A percentile compares a stretch with the other conserved stretches of the same genome.
Conservation (phyloP, 2,113 vertebrate genomes). For the Butorides virescens region DNA sequence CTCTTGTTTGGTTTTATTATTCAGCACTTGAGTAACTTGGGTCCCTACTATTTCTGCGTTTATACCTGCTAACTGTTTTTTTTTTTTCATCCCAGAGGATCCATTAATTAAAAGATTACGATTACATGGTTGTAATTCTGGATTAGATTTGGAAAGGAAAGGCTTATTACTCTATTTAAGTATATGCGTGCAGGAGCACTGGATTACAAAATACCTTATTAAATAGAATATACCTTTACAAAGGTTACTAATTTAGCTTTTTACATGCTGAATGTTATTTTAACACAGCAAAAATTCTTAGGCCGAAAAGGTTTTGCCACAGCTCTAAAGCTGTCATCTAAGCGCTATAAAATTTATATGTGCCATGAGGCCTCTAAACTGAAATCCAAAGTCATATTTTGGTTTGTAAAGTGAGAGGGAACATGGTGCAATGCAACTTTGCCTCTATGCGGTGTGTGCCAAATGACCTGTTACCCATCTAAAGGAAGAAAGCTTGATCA, state of each 20-base stretch:
- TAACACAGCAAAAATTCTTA: not conserved
- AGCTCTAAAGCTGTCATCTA: not conserved
- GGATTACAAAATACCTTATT: not conserved
- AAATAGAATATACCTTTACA: not conserved
- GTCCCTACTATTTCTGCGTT: not conserved
- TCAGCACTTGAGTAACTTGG: not conserved
- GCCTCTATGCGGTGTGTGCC: rapidly evolving
- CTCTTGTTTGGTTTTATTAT: not conserved
- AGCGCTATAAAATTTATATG: not conserved
- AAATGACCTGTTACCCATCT: not conserved
- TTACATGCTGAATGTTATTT: not conserved
- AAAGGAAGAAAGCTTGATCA: not conserved
- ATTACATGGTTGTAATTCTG: not conserved
- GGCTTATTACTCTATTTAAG: not conserved
- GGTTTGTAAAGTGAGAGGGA: not conserved
- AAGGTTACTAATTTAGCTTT: not conserved
- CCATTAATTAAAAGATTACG: not conserved
- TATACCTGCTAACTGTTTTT: not conserved
- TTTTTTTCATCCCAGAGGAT: not conserved
- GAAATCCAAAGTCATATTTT: not conserved
- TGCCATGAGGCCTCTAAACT: not conserved
- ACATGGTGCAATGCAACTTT: not conserved
- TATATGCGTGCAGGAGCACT: not conserved
- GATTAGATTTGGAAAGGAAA: not conserved
- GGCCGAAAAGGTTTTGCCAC: not conserved